A percentile compares a stretch with the other conserved stretches of the same genome.
These are phyloP conservation scores for Neopelma chrysocephalum DNA, from an alignment of 2,797 vertebrate genomes.

Conservation along the genomic window DNA sequence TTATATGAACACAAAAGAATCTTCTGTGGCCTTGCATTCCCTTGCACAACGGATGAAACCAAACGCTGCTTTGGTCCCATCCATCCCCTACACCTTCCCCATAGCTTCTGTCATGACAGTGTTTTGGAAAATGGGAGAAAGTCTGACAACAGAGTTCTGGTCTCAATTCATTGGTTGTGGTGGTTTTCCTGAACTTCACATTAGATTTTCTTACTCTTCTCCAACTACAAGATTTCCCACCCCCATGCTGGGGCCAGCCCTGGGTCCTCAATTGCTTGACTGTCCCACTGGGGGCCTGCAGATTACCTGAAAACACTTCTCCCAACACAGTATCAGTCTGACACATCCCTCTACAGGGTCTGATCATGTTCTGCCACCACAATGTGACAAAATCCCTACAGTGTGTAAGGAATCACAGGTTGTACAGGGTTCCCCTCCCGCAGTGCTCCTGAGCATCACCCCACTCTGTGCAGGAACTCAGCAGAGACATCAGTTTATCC, in stretches of 20 bases:
- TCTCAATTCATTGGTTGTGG: fast-evolving
- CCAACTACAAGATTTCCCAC: background rate
- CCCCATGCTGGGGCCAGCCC: background rate
- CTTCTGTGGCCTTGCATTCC: background rate
- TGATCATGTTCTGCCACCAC: fast-evolving
- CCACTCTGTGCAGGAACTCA: background rate
- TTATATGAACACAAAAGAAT: background rate
- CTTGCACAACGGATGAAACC: background rate
- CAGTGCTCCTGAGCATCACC: background rate
- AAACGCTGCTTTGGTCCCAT: background rate
- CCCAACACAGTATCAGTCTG: background rate
- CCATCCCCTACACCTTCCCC: background rate
- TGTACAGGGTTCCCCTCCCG: background rate
- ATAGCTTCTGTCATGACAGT: background rate
- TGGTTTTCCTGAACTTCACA: background rate
- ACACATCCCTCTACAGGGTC: background rate
- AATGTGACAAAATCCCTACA: fast-evolving
- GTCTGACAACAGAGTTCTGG: background rate
- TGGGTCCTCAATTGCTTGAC: background rate
- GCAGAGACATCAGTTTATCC: background rate
- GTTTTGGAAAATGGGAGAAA: background rate
- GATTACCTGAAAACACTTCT: background rate
- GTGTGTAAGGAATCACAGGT: background rate
- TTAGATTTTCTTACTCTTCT: background rate
- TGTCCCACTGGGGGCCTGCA: no score